Evolutionary conservation across 2,888 invertebrate genomes (phyloP).

Genomic region (Acronicta psi): DNA sequence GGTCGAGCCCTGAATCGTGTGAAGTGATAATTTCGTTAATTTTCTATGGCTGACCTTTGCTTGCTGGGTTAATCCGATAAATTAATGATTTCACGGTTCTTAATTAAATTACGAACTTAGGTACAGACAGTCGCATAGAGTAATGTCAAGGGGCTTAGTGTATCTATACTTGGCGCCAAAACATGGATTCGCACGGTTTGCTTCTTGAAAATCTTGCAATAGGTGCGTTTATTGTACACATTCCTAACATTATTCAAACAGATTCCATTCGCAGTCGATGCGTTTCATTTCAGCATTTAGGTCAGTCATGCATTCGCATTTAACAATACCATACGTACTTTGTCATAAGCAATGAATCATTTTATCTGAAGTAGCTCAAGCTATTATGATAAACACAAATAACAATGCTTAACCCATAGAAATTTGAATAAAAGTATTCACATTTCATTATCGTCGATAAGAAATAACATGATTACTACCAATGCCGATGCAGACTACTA

Average conservation of each 20-base stretch:
- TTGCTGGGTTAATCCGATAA: constrained; percentile 26
- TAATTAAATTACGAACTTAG: constrained; percentile 22
- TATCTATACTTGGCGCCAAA: not conserved
- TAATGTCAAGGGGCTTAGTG: not conserved
- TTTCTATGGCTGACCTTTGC: constrained; percentile 26
- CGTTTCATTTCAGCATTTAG: not conserved
- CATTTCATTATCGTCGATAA: not conserved
- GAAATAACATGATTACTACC: not conserved
- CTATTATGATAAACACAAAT: constrained; percentile 2
- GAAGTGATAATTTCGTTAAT: constrained; percentile 11
- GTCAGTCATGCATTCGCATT: constrained; percentile 2
- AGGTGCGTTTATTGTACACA: not conserved
- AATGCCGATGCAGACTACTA: constrained; percentile 1
- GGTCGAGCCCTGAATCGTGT: not conserved
- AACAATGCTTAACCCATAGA: not conserved
- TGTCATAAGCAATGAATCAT: not conserved
- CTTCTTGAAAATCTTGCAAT: not conserved
- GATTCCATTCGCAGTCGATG: not conserved
- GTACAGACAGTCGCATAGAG: not conserved
- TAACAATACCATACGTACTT: not conserved
- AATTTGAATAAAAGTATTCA: not conserved
- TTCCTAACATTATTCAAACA: not conserved
- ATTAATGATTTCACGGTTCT: constrained; percentile 19
- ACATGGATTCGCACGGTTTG: too few species aligned
- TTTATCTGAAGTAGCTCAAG: not conserved